A percentile compares a stretch with the other conserved stretches of the same genome.
phyloP scores from a whole-genome alignment of 2,113 vertebrate species.

The Eurypyga helias region DNA sequence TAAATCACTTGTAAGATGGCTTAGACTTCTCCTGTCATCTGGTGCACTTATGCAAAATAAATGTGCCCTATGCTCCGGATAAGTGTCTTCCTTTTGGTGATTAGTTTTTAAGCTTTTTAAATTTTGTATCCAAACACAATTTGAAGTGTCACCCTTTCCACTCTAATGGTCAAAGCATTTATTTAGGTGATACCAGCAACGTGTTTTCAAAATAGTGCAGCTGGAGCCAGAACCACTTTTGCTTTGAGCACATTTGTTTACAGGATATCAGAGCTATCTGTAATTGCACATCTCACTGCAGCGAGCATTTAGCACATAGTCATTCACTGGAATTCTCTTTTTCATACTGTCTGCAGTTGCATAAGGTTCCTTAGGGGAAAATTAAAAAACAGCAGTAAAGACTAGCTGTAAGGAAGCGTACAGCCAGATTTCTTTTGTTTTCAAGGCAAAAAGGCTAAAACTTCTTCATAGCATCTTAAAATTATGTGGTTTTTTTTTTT shows the following conservation, averaged over 20 bases:
- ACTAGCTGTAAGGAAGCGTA: background rate
- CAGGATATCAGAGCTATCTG: slow-evolving; percentile 48
- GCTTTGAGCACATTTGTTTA: slow-evolving; percentile 43
- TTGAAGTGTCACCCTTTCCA: slow-evolving; percentile 58
- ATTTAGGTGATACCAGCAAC: slow-evolving; percentile 50
- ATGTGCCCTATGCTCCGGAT: slow-evolving; percentile 49
- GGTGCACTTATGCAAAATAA: slow-evolving; percentile 66
- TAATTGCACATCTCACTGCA: slow-evolving; percentile 39
- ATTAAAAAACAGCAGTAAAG: background rate
- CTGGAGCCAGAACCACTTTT: slow-evolving; percentile 29
- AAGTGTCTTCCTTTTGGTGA: slow-evolving; percentile 54
- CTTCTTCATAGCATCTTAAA: background rate
- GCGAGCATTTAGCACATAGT: slow-evolving; percentile 51
- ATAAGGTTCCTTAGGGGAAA: background rate
- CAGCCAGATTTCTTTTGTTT: background rate
- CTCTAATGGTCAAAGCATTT: slow-evolving; percentile 64
- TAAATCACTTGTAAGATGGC: slow-evolving; percentile 57
- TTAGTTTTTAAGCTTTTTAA: slow-evolving; percentile 53
- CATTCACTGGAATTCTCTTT: slow-evolving; percentile 41
- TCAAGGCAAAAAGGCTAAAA: background rate
- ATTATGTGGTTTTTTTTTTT: background rate
- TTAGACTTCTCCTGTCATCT: slow-evolving; percentile 60
- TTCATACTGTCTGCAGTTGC: background rate
- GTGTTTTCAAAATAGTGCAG: slow-evolving; percentile 68
- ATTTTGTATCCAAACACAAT: slow-evolving; percentile 56